These are phyloP conservation scores for Eidolon dupreanum DNA, from an alignment of 2,797 vertebrate species.

Conservation along the genomic window DNA sequence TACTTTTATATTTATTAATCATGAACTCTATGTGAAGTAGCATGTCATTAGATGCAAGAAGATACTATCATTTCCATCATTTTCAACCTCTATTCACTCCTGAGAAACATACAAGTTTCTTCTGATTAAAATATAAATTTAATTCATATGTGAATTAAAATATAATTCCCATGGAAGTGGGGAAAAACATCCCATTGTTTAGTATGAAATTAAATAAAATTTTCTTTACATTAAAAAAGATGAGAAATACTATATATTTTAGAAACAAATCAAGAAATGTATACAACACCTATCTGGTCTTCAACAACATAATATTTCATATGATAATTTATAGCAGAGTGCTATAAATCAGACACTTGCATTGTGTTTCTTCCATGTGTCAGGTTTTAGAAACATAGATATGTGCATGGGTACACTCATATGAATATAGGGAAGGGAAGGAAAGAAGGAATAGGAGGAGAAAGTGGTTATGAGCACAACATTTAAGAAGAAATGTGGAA, in stretches of 20 bases:
- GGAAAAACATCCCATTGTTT: not conserved
- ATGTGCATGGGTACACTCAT: not conserved
- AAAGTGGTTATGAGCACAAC: not conserved
- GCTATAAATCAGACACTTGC: not conserved
- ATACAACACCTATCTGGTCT: not conserved
- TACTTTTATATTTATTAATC: constrained; percentile 22
- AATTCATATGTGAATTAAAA: not conserved
- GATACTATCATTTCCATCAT: not conserved
- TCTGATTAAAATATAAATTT: constrained; percentile 2
- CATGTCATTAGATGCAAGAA: not conserved
- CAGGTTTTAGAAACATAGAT: not conserved
- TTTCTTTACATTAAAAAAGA: not conserved
- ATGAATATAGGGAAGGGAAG: not conserved
- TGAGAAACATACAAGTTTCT: not conserved
- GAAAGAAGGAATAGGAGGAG: not conserved
- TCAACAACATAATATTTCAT: not conserved
- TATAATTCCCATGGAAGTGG: not conserved
- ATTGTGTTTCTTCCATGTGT: not conserved
- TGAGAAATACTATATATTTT: not conserved
- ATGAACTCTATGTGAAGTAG: not conserved
- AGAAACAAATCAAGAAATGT: constrained; percentile 11
- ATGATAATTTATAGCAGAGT: not conserved
- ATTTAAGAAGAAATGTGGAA: not conserved
- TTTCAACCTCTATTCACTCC: not conserved
- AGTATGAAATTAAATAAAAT: not conserved